phyloP scores from a whole-genome alignment of 2,113 vertebrate species.

The Elgaria multicarinata region DNA sequence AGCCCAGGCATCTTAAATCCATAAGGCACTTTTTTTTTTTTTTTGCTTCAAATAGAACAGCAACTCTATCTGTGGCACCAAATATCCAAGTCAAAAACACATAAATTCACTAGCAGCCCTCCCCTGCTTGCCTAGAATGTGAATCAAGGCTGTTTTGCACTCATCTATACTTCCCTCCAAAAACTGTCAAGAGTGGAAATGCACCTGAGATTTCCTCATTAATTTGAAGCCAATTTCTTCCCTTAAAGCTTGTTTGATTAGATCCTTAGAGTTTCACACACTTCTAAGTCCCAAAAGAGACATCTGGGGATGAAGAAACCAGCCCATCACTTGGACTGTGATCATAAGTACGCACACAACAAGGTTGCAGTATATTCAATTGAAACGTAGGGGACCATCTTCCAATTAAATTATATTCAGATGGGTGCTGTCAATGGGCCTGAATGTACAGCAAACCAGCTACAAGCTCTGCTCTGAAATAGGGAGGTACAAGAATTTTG shows the following conservation, averaged over 20 bases:
- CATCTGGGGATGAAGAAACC: neutral
- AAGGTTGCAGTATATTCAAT: neutral
- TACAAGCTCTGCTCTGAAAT: neutral
- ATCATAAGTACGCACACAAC: neutral
- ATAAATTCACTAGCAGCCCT: neutral
- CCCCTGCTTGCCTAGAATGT: neutral
- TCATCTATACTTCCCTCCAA: neutral
- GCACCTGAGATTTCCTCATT: neutral
- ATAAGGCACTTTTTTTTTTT: neutral
- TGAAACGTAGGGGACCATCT: neutral
- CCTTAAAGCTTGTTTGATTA: neutral
- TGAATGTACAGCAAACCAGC: neutral
- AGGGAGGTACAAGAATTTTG: no score
- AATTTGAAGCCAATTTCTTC: neutral
- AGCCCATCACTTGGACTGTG: neutral
- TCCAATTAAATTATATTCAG: neutral
- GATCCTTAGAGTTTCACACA: neutral
- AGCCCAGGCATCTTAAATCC: conserved; percentile 15
- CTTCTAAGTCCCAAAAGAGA: neutral
- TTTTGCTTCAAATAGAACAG: neutral
- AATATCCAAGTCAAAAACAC: neutral
- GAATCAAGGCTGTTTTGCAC: neutral
- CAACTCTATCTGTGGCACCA: neutral
- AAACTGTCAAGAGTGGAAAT: neutral
- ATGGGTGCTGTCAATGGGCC: neutral